phyloP scores from a whole-genome alignment of 2,888 invertebrate genomes.

The Conchocele bisecta region DNA sequence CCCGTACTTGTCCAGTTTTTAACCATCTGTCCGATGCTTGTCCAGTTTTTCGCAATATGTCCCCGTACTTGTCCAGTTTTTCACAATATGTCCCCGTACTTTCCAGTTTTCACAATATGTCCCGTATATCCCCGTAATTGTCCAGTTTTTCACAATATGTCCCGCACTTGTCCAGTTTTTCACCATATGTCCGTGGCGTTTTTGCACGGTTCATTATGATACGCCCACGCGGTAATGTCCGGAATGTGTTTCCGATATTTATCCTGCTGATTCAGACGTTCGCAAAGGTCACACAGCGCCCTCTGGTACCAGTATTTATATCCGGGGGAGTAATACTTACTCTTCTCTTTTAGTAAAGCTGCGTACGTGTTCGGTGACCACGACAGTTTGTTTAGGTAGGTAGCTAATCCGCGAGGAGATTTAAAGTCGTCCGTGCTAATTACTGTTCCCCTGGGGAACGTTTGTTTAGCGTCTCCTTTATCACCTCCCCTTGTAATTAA shows the following conservation, averaged over 20 bases:
- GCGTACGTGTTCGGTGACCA: constrained; percentile 27
- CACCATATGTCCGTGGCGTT: too few relatives aligned
- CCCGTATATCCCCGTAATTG: too few relatives aligned
- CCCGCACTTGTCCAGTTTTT: too few relatives aligned
- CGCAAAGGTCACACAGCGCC: constrained; percentile 39
- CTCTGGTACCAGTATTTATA: constrained; percentile 31
- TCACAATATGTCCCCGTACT: too few relatives aligned
- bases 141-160: too few relatives aligned
- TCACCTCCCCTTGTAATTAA: constrained; percentile 34
- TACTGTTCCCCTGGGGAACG: constrained; percentile 21
- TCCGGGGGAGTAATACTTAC: constrained; percentile 30
- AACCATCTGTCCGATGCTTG: too few relatives aligned
- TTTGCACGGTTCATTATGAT: constrained; percentile 3
- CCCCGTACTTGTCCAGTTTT: too few relatives aligned
- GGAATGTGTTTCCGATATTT: constrained; percentile 34
- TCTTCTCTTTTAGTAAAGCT: constrained; percentile 25
- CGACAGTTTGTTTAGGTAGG: constrained; percentile 24
- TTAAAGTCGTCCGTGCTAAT: constrained; percentile 39
- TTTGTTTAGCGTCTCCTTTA: constrained; percentile 1
- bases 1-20: too few relatives aligned
- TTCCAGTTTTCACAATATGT: too few relatives aligned
- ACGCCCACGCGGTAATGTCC: constrained; percentile 18
- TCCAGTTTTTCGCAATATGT: too few relatives aligned
- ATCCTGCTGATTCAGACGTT: constrained; percentile 23
- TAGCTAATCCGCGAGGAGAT: constrained; percentile 23